These are phyloP conservation scores for Temnothorax nylanderi DNA, from an alignment of 1,140 invertebrate genomes.

Conservation along the genomic window DNA sequence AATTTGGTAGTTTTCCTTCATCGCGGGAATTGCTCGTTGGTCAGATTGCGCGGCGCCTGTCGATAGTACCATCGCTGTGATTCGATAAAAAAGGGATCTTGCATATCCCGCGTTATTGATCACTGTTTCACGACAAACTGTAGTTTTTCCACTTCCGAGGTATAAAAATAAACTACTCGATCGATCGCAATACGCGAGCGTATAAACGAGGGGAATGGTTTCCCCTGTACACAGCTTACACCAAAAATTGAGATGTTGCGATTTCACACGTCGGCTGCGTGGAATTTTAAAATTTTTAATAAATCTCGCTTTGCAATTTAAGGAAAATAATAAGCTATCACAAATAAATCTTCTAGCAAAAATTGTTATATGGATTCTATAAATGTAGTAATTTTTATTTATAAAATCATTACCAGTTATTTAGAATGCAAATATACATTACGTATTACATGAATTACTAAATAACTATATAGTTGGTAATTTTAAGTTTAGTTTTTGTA, in stretches of 20 bases:
- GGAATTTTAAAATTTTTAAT: background rate
- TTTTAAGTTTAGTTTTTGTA: background rate
- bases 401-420: background rate
- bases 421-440: background rate
- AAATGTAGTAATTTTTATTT: background rate
- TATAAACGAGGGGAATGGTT: background rate
- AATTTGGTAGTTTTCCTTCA: conserved; percentile 12
- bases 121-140: background rate
- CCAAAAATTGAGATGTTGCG: background rate
- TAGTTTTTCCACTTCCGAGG: background rate
- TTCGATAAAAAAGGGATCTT: background rate
- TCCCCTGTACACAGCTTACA: background rate
- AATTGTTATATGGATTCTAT: background rate
- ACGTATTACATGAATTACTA: background rate
- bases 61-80: background rate
- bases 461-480: background rate
- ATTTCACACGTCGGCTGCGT: background rate
- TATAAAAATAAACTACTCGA: conserved; percentile 26
- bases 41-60: background rate
- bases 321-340: background rate
- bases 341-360: background rate
- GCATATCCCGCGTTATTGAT: background rate
- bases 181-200: background rate
- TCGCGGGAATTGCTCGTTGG: background rate
- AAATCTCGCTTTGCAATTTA: background rate